Evolutionary conservation across 2,113 vertebrate species (phyloP).

Genomic region (zebrafish (Danio rerio)): GRCz12tu NC_133191.1:34411001-34411500

Average conservation of each 20-base stretch:
- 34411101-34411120: not conserved
- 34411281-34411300: constrained; percentile 27
- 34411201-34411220: not conserved
- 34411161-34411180: not conserved
- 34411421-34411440: constrained; percentile 1
- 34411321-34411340: constrained; percentile 41
- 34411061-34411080: constrained; percentile 32
- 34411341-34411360: constrained; percentile 35
- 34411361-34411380: constrained; percentile 18
- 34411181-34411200: not conserved
- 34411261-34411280: constrained; percentile 28
- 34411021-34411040: constrained; percentile 24
- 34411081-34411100: not conserved
- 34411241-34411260: not conserved
- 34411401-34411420: constrained; percentile 12
- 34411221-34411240: constrained; percentile 4
- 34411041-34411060: constrained; percentile 35
- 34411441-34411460: not conserved
- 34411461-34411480: constrained; percentile 24
- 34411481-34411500: constrained; percentile 37
- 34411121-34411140: no score
- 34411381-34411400: constrained; percentile 19
- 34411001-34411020: not conserved
- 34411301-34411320: constrained; percentile 47
- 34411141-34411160: not conserved